Conservation (phyloP, 1,140 invertebrate species). For the Samia ricini region DNA sequence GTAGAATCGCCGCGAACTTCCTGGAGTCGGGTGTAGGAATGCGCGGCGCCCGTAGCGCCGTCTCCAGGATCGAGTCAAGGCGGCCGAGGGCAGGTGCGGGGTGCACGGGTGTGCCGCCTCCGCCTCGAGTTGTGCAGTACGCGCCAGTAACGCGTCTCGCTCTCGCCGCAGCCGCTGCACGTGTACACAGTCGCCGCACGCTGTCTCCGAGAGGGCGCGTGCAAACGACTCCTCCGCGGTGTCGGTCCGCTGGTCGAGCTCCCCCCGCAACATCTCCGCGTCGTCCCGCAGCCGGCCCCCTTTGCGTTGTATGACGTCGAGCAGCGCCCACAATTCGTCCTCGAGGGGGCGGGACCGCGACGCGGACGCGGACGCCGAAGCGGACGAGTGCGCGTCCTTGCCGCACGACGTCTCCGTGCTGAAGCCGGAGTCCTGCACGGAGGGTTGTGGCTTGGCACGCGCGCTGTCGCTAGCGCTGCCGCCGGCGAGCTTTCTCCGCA, state of each 20-base stretch:
- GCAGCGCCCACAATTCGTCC: constrained; percentile 90
- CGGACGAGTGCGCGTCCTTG: constrained; percentile 84
- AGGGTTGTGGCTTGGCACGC: constrained; percentile 81
- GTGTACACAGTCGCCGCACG: constrained; percentile 79
- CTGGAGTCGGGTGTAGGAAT: constrained; percentile 80
- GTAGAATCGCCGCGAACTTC: constrained; percentile 89
- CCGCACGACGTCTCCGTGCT: constrained; percentile 89
- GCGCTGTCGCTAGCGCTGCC: constrained; percentile 79
- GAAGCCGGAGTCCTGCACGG: constrained; percentile 91
- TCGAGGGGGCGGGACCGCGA: constrained; percentile 75
- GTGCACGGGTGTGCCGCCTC: constrained; percentile 78
- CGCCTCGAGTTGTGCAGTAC: constrained; percentile 85
- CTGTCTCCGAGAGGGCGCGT: constrained; percentile 74
- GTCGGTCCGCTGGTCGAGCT: constrained; percentile 66
- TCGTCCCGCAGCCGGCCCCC: constrained; percentile 87
- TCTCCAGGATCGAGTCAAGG: constrained; percentile 76
- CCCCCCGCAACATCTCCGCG: constrained; percentile 67
- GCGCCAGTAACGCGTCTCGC: constrained; percentile 83
- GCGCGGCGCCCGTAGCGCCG: constrained; percentile 75
- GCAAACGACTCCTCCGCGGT: constrained; percentile 74
- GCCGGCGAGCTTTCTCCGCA: constrained; percentile 83
- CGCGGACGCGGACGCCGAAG: constrained; percentile 66
- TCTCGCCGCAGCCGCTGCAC: constrained; percentile 80
- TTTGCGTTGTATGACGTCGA: constrained; percentile 91
- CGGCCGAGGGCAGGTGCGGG: constrained; percentile 57